Evolutionary conservation across 2,888 invertebrate species (phyloP).

Genomic region (Smittia sp.): DNA sequence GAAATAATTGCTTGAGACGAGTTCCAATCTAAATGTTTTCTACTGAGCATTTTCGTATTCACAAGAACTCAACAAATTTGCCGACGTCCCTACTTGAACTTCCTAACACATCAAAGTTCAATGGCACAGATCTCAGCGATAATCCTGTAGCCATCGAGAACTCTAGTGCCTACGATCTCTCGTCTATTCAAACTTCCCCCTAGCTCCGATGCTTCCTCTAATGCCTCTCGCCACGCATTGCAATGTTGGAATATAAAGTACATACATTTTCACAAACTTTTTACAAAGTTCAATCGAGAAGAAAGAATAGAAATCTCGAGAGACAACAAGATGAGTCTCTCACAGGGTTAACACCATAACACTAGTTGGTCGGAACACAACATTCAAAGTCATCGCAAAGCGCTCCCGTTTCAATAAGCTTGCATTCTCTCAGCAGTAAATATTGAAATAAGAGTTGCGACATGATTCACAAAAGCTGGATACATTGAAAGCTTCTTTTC

Average conservation of each 20-base stretch:
- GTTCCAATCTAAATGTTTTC: not conserved
- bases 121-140: not conserved
- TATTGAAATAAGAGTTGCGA: conserved; percentile 11
- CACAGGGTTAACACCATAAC: not conserved
- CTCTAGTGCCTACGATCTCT: too few relatives aligned
- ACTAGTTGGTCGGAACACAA: conserved; percentile 2
- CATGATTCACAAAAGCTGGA: conserved; percentile 18
- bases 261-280: not conserved
- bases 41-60: conserved; percentile 10
- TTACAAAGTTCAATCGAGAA: not conserved
- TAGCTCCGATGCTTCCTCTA: not conserved
- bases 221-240: conserved; percentile 21
- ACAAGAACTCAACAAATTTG: not conserved
- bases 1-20: not conserved
- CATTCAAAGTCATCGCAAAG: not conserved
- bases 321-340: not conserved
- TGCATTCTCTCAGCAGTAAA: not conserved
- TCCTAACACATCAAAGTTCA: not conserved
- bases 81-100: not conserved
- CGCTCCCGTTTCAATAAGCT: not conserved
- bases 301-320: not conserved
- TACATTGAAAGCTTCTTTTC: conserved; percentile 17
- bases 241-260: not conserved
- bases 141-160: not conserved
- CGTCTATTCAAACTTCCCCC: too few relatives aligned